These are phyloP conservation scores for Ceyx erithaca DNA, from an alignment of 2,797 vertebrate species.

Conservation along the genomic window DNA sequence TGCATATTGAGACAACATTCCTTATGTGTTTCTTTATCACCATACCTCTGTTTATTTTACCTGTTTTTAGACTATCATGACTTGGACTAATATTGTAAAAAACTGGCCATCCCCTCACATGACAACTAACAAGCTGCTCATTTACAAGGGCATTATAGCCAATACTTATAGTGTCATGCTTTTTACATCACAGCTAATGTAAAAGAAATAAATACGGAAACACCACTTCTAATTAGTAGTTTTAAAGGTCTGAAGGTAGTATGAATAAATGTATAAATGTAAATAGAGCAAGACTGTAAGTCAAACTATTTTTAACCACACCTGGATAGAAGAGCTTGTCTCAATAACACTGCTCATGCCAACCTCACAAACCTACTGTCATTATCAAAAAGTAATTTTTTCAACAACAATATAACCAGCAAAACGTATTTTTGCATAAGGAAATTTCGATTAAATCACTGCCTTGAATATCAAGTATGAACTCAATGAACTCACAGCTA, in stretches of 20 bases:
- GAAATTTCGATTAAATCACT: neutral
- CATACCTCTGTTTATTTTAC: neutral
- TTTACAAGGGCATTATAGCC: neutral
- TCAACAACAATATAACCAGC: neutral
- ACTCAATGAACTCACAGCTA: neutral
- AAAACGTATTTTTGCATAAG: neutral
- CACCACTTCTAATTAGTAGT: neutral
- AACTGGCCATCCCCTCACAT: neutral
- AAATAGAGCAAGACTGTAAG: neutral
- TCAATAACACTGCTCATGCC: neutral
- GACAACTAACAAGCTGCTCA: neutral
- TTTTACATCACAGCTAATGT: neutral
- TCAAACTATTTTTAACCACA: neutral
- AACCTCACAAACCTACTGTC: neutral
- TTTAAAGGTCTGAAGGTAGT: neutral
- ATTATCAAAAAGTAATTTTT: neutral
- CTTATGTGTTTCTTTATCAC: neutral
- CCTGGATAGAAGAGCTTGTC: neutral
- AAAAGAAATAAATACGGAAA: neutral
- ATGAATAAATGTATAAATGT: neutral
- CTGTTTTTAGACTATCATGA: neutral
- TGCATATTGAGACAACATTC: neutral
- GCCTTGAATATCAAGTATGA: neutral
- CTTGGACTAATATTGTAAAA: neutral
- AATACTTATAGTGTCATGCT: neutral